A percentile compares a stretch with the other conserved stretches of the same genome.
phyloP scores from a whole-genome alignment of 2,113 vertebrate species.

The Oreochromis niloticus region DNA sequence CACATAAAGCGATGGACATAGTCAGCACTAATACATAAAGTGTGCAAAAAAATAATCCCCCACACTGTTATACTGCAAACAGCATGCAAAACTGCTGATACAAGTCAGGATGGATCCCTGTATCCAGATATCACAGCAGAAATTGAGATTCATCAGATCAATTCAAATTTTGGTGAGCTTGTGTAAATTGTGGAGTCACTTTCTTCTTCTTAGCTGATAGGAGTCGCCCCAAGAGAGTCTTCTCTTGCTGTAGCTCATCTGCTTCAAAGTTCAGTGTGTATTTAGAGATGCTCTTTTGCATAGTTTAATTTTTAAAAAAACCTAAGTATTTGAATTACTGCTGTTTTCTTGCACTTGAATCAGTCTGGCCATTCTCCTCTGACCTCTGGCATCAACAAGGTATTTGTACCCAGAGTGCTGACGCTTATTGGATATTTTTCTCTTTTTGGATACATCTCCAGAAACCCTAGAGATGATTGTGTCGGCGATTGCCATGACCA shows the following conservation, averaged over 20 bases:
- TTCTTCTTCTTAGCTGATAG: neutral
- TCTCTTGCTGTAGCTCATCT: fast-evolving
- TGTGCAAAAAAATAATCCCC: fast-evolving
- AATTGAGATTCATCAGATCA: neutral
- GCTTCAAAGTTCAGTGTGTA: neutral
- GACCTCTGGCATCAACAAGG: neutral
- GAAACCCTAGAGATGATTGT: neutral
- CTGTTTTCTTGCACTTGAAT: neutral
- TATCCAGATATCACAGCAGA: fast-evolving
- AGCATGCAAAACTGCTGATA: fast-evolving
- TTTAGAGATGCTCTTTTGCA: neutral
- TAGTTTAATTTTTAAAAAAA: neutral
- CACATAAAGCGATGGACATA: neutral
- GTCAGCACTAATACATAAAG: neutral
- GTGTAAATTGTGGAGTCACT: neutral
- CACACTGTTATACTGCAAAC: neutral
- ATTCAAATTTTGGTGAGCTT: fast-evolving
- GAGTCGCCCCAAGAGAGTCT: neutral
- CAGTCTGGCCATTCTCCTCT: fast-evolving
- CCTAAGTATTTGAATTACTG: neutral
- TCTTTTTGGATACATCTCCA: neutral
- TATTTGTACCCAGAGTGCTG: neutral
- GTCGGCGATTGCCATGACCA: neutral
- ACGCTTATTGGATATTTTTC: neutral
- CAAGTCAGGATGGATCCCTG: fast-evolving